A percentile compares a stretch with the other conserved stretches of the same genome.
Evolutionary conservation across 35 echinoderm and acorn worm species (phyloP).

Genomic region (Stichopus chloronotus): DNA sequence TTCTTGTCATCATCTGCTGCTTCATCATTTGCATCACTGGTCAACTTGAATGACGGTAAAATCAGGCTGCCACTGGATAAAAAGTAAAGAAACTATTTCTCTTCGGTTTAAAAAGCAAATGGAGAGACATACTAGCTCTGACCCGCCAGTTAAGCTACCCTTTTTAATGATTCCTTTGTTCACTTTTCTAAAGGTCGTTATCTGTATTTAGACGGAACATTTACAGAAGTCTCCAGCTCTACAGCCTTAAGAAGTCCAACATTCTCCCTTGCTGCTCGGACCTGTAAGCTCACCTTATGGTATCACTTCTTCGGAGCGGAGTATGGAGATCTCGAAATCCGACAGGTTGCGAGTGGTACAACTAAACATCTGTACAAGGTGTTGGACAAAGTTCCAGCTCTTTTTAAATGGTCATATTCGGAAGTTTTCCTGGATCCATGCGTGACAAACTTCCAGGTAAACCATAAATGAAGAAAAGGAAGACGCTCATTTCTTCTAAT

Average conservation of each 20-base stretch:
- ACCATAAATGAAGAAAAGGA: too few species aligned
- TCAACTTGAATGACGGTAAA: too few species aligned
- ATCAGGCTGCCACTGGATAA: too few species aligned
- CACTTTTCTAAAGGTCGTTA: constrained; percentile 7
- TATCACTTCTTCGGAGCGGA: constrained; percentile 54
- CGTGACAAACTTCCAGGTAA: constrained; percentile 33
- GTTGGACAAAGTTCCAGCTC: constrained; percentile 12
- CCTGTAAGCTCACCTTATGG: constrained; percentile 42
- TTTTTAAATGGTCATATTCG: background rate
- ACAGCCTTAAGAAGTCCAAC: constrained; percentile 13
- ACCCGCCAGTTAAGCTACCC: background rate
- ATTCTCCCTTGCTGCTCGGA: constrained; percentile 33
- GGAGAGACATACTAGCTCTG: too few species aligned
- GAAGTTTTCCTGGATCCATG: constrained; percentile 23
- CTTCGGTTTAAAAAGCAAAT: too few species aligned
- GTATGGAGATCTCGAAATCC: constrained; percentile 55
- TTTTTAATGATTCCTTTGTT: background rate
- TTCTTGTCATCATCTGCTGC: too few species aligned
- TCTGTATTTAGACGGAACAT: constrained; percentile 37
- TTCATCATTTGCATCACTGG: too few species aligned
- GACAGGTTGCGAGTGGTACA: background rate
- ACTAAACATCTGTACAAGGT: constrained; percentile 42
- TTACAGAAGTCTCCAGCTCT: constrained; percentile 13
- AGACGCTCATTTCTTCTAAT: too few species aligned
- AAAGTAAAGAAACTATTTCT: too few species aligned